Evolutionary conservation across 2,797 vertebrate genomes (phyloP), one percentile per base, ranked within the genome.

Genomic region (Halcyon smyrnensis): DNA sequence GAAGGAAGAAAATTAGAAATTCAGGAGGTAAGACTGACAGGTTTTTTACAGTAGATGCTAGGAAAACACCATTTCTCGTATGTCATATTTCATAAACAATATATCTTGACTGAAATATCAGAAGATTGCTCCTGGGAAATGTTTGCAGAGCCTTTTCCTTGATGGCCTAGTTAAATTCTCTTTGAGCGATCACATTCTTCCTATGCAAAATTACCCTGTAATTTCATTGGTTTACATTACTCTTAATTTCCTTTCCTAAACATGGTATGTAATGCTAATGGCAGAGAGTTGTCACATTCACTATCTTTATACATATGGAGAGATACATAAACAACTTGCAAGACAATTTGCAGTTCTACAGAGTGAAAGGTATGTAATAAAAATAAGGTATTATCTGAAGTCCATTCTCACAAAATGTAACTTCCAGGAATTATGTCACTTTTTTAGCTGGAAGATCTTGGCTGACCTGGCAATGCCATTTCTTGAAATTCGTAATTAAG

Each of bases 401-500:
- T 36, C 34, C 34, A 54, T 83, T 78, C 8, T 87, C 59, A 57
- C 5, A 46, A 83, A 84, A 89, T 34, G 20, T 41, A 46, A 48
- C 36, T 81, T 86, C n/a, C 76, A 85, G 59, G 37, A 81, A 92
- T 78, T 9, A 86, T 78, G 32, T 91, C 15, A 90, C 6, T 23
- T 34, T 74, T 70, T 62, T 41, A 84, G 15, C 36, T 30, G 17
- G n/a, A 82, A 70, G 37, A 34, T 89, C 50, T 96, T 96, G 92
- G n/a, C 79, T 92, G 89, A 83, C 69, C 73, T 73, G 76, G 15
- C 51, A 87, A 83, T 83, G 50, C 9, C 59, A 76, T 95, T 94
- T 91, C 65, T 92, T 46, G 69, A 95, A 92, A 95, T 69, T 28
- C 34, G 46, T 59, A 80, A 85, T 43, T 60, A 70, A 87, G n/a